Conservation (phyloP, 2,888 invertebrate species). For the Notocelia uddmanniana region DNA sequence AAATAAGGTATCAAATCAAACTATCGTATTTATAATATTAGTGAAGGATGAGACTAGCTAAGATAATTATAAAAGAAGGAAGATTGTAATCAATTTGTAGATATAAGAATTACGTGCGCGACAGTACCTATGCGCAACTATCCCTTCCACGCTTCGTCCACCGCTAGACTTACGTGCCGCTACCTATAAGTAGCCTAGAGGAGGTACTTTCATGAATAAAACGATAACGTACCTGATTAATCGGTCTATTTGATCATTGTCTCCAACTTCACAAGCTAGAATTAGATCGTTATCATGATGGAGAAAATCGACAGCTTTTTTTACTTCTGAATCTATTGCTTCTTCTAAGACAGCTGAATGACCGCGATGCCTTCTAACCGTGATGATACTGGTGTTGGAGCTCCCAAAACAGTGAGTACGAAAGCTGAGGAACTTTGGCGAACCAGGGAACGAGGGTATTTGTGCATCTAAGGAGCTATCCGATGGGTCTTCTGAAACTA, state of each 20-base stretch:
- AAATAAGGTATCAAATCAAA: too few species aligned
- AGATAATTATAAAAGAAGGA: too few species aligned
- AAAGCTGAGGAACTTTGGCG: conserved; percentile 57
- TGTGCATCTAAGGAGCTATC: conserved; percentile 62
- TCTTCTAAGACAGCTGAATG: not conserved
- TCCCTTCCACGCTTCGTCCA: too few species aligned
- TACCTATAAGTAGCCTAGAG: too few species aligned
- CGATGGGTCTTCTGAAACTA: conserved; percentile 59
- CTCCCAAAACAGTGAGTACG: conserved; percentile 36
- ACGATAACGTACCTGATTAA: conserved; percentile 60
- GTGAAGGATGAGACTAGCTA: too few species aligned
- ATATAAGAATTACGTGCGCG: too few species aligned
- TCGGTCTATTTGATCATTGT: conserved; percentile 57
- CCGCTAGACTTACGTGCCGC: too few species aligned
- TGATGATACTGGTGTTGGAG: conserved; percentile 1
- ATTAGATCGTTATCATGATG: conserved; percentile 65
- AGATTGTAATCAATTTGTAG: too few species aligned
- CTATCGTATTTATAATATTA: too few species aligned
- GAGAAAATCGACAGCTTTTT: conserved; percentile 63
- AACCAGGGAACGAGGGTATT: conserved; percentile 64
- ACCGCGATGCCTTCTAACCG: not conserved
- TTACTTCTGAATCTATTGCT: conserved; percentile 45
- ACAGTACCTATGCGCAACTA: too few species aligned
- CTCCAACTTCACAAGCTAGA: conserved; percentile 69
- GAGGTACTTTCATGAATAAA: too few species aligned